Base-by-base conservation (phyloP, 2,888 invertebrate genomes). In the Coecobrya sp. region DNA sequence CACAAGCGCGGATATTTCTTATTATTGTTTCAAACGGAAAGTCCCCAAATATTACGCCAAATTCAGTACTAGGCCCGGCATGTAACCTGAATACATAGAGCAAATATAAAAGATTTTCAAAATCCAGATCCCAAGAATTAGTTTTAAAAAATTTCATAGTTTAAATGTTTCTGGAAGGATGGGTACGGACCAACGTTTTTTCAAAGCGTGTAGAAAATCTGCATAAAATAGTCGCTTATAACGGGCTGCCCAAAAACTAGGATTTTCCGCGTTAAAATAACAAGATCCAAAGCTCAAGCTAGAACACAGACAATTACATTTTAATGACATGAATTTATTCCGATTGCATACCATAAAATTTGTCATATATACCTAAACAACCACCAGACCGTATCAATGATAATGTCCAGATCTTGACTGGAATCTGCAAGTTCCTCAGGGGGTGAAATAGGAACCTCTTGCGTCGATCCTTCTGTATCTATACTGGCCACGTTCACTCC, bases 21-120 rank as follows among this genome's bases (percentile, higher is more conserved):
- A 89, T n/a, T 19, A 89, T 89, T 0, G 27, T 79, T 11, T 19
- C 8, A n/a, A 88, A n/a, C 19, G 88, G 42, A 52, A 92, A 91
- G 30, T 93, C 92, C 19, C 93, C 93, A 85, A 92, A 91, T 8
- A 93, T 73, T 3, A 93, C 91, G n/a, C 92, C 93, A 59, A 91
- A 92, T 19, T 93, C 90, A 8, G 87, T 76, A 16, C 76, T 19
- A 3, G 42, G 65, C 22, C 91, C 91, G 5, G 84, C 85, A 59
- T 89, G 88, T 13, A 89, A 7, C 89, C 89, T 89, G 30, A 16
- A 86, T 10, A 68, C 4, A 68, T 19, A 25, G 0, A 22, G 22
- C 16, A 62, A 59, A 59, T n/a, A n/a, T 1, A 55, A 87, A 7
- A n/a, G n/a, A n/a, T n/a, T n/a, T 27, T 70, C 70, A 22, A 10